These are phyloP conservation scores for Sebastes jordani DNA, from an alignment of 2,797 vertebrate genomes.

Conservation along the genomic window DNA sequence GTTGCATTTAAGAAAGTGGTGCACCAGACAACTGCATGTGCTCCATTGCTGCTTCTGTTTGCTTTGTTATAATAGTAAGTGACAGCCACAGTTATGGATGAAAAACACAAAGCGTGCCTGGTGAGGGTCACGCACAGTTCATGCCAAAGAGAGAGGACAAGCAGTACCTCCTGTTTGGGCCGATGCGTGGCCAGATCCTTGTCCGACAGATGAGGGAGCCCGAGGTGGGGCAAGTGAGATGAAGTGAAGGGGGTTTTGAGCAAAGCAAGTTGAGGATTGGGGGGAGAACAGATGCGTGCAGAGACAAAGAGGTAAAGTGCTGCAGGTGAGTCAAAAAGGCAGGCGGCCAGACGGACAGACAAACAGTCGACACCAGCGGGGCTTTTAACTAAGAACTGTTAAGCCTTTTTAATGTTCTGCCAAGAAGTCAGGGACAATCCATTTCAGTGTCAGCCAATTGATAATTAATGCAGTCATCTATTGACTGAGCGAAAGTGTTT, in stretches of 20 bases:
- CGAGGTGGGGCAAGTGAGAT: constrained; percentile 61
- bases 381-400: constrained; percentile 38
- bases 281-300: constrained; percentile 53
- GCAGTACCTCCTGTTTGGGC: constrained; percentile 98
- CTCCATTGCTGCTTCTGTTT: neutral
- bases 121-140: constrained; percentile 53
- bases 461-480: constrained; percentile 58
- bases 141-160: constrained; percentile 66
- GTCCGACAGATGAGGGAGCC: constrained; percentile 87
- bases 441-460: constrained; percentile 44
- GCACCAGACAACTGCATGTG: neutral
- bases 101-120: constrained; percentile 42
- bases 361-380: constrained; percentile 43
- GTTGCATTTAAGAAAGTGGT: neutral
- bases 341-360: constrained; percentile 69
- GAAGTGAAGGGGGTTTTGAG: constrained; percentile 52
- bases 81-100: constrained; percentile 20
- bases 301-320: constrained; percentile 76
- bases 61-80: neutral
- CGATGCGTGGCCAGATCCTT: constrained; percentile 91
- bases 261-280: constrained; percentile 50
- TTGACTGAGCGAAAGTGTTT: constrained; percentile 42
- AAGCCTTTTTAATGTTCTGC: constrained; percentile 54
- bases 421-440: constrained; percentile 63
- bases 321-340: constrained; percentile 73